These are phyloP conservation scores for Macrostomum cliftonense DNA, from an alignment of 2,888 invertebrate genomes.

Conservation along the genomic window DNA sequence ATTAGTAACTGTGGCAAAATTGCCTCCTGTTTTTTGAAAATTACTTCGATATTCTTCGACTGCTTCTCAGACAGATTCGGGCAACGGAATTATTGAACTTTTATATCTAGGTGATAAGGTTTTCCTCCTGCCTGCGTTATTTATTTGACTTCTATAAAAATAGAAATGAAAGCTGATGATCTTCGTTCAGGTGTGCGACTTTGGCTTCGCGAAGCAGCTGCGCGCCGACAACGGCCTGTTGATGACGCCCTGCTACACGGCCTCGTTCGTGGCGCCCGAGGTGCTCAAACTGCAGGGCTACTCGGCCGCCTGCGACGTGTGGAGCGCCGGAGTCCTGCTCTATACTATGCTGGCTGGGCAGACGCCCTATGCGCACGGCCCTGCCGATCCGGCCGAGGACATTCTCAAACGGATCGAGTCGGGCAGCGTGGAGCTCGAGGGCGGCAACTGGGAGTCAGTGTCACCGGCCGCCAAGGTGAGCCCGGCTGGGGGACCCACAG, in stretches of 20 bases:
- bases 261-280: conserved; percentile 84
- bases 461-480: conserved; percentile 55
- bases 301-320: conserved; percentile 93
- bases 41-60: no score
- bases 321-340: conserved; percentile 86
- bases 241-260: conserved; percentile 93
- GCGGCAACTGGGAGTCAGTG: conserved; percentile 61
- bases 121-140: no score
- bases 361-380: conserved; percentile 52
- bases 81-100: no score
- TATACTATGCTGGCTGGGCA: conserved; percentile 54
- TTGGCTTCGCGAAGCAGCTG: conserved; percentile 82
- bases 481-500: no score
- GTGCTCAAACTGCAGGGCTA: conserved; percentile 79
- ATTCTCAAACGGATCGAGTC: conserved; percentile 80
- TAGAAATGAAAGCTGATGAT: no score
- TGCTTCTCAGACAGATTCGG: no score
- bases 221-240: conserved; percentile 72
- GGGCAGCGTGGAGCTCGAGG: conserved; percentile 50
- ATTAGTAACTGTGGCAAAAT: no score
- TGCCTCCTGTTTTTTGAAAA: no score
- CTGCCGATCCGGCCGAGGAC: conserved; percentile 58
- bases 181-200: conserved; percentile 81
- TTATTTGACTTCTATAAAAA: no score
- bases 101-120: no score